Conservation (phyloP, 2,113 vertebrate genomes). For the Lipophrys pholis region DNA sequence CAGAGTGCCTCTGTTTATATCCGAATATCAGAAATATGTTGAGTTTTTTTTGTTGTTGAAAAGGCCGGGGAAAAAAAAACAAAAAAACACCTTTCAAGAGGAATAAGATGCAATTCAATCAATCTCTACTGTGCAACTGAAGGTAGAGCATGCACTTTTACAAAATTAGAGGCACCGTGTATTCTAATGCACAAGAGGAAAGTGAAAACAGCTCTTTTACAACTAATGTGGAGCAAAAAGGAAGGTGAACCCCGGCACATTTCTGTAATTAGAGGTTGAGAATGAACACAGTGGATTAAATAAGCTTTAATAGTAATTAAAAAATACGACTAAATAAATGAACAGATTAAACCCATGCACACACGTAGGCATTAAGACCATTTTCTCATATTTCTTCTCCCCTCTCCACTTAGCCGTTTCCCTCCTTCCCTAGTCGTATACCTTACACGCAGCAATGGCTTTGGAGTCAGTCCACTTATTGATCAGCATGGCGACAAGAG, state of each 20-base stretch:
- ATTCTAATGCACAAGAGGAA: not conserved
- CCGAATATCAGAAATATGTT: constrained; percentile 46
- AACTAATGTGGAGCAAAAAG: not conserved
- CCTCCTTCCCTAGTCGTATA: constrained; percentile 28
- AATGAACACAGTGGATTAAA: constrained; percentile 13
- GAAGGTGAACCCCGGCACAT: not conserved
- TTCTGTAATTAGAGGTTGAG: constrained; percentile 1
- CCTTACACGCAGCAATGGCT: constrained; percentile 36
- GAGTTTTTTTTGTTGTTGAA: not conserved
- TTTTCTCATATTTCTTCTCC: constrained; percentile 20
- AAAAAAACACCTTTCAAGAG: not conserved
- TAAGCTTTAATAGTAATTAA: constrained; percentile 22
- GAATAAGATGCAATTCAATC: constrained; percentile 12
- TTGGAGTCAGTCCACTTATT: constrained; percentile 65
- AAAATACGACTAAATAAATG: constrained; percentile 3
- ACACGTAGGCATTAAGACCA: not conserved
- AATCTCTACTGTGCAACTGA: constrained; percentile 18
- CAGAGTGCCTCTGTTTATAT: constrained; percentile 62
- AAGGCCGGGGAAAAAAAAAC: constrained; percentile 1
- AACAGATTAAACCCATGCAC: not conserved
- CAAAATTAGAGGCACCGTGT: not conserved
- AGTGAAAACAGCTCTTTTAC: not conserved
- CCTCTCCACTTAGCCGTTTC: not conserved
- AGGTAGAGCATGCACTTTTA: constrained; percentile 22
- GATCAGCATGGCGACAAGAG: constrained; percentile 52